Evolutionary conservation across 2,797 vertebrate genomes (phyloP).

Genomic region (Neostethus bicornis): DNA sequence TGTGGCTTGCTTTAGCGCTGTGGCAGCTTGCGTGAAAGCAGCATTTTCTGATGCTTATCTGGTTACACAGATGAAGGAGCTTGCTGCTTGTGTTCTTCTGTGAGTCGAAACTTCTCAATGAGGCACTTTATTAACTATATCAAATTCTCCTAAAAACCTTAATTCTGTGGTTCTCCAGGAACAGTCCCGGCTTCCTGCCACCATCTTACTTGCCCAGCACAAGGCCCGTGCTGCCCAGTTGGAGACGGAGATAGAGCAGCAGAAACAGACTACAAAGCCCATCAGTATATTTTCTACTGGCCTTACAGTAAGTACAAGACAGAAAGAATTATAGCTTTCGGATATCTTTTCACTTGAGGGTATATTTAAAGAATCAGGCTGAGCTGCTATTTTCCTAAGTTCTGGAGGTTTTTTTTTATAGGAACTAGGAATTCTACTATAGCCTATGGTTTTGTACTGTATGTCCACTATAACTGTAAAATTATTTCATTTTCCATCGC

Average conservation of each 20-base stretch:
- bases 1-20: slow-evolving; percentile 54
- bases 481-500: not conserved
- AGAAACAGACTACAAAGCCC: slow-evolving; percentile 88
- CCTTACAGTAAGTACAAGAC: slow-evolving; percentile 86
- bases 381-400: not conserved
- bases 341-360: not conserved
- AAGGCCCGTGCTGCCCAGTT: slow-evolving; percentile 90
- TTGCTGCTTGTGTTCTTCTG: slow-evolving; percentile 4
- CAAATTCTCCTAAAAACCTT: slow-evolving; percentile 14
- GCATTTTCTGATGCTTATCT: slow-evolving; percentile 25
- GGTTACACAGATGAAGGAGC: slow-evolving; percentile 2
- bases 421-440: not conserved
- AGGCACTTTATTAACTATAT: slow-evolving; percentile 12
- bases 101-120: slow-evolving; percentile 5
- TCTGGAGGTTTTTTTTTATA: not conserved
- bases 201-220: slow-evolving; percentile 92
- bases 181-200: slow-evolving; percentile 91
- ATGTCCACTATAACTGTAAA: slow-evolving; percentile 2
- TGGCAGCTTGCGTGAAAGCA: slow-evolving; percentile 38
- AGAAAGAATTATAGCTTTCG: not conserved
- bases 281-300: slow-evolving; percentile 93
- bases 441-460: not conserved
- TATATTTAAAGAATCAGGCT: not conserved
- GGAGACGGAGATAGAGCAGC: slow-evolving; percentile 91
- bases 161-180: slow-evolving; percentile 81